Conservation (phyloP, 2,113 vertebrate genomes). For the Platichthys stellatus region DNA sequence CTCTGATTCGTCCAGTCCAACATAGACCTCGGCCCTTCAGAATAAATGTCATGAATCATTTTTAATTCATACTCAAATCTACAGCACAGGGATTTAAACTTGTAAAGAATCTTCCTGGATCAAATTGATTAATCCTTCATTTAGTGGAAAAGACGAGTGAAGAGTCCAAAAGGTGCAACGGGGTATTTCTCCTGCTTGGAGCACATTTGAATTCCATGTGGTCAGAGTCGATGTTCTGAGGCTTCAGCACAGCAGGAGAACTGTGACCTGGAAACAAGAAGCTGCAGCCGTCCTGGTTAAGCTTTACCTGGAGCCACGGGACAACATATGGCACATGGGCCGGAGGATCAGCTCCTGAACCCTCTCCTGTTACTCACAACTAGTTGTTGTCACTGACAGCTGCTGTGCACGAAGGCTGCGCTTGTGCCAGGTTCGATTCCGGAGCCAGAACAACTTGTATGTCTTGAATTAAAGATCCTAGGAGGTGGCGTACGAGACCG, state of each 20-base stretch:
- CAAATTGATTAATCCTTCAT: too few relatives aligned
- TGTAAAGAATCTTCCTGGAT: too few relatives aligned
- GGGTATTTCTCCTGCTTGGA: not conserved
- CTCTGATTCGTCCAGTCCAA: too few relatives aligned
- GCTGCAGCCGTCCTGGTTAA: conserved; percentile 26
- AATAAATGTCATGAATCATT: too few relatives aligned
- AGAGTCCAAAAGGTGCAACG: too few relatives aligned
- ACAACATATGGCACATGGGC: conserved; percentile 65
- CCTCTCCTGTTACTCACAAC: conserved; percentile 58
- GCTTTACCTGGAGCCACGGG: conserved; percentile 58
- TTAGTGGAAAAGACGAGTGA: too few relatives aligned
- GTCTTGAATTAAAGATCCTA: too few relatives aligned
- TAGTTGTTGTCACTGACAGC: conserved; percentile 57
- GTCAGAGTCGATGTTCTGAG: not conserved
- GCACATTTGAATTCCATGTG: not conserved
- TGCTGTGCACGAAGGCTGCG: conserved; percentile 53
- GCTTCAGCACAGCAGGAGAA: not conserved
- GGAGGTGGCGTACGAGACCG: too few relatives aligned
- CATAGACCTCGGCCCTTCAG: too few relatives aligned
- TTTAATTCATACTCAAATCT: too few relatives aligned
- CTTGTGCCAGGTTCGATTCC: conserved; percentile 35
- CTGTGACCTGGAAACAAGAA: conserved; percentile 15
- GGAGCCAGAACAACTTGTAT: conserved; percentile 5
- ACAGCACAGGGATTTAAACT: too few relatives aligned
- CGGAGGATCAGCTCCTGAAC: conserved; percentile 40